Evolutionary conservation across 2,888 invertebrate species (phyloP), one percentile per base, ranked within the genome.

Genomic region (Nowickia ferox): DNA sequence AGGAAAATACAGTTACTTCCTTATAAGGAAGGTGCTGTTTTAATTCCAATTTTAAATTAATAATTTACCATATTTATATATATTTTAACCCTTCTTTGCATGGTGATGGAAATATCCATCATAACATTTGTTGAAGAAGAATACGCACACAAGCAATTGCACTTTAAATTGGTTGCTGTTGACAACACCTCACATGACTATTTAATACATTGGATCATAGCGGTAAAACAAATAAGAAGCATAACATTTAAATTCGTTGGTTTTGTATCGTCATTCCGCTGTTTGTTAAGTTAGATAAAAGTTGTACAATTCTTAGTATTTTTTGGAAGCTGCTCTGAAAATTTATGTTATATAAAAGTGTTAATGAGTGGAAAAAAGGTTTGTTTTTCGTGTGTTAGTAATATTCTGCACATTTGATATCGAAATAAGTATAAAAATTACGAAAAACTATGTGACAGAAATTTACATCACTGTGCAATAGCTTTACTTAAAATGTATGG

Each of bases 401-500:
- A 55, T 22, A 8, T 44, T 57, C 5, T 71, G 38, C 22, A 8
- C 42, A 57, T 17, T 44, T 71, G 4, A 22, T 17, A 69, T 53
- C 19, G n/a, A 53, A 69, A 69, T 30, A 17, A 4, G 6, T 40
- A n/a, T 30, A 53, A 5, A 69, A 69, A 69, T 53, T 69, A 10
- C 19, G 2, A 19, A 77, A 68, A 57, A 68, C 30, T 22, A 55
- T 66, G 10, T 77, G 66, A 66, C 53, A 57, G 76, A 66, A 76
- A 66, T 76, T 76, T 66, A 53, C 65, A 65, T 65, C 46, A 75
- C 17, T 15, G 40, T 77, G 68, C 57, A 59, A 19, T 65, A 22
- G 17, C 65, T 44, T 42, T 15, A 65, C 57, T 30, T 66, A 17
- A 57, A 66, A 22, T 76, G 55, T 51, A 68, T 30, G 19, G 10